These are phyloP conservation scores for Chiloscyllium plagiosum DNA, from an alignment of 2,113 vertebrate species.

Conservation along the genomic window DNA sequence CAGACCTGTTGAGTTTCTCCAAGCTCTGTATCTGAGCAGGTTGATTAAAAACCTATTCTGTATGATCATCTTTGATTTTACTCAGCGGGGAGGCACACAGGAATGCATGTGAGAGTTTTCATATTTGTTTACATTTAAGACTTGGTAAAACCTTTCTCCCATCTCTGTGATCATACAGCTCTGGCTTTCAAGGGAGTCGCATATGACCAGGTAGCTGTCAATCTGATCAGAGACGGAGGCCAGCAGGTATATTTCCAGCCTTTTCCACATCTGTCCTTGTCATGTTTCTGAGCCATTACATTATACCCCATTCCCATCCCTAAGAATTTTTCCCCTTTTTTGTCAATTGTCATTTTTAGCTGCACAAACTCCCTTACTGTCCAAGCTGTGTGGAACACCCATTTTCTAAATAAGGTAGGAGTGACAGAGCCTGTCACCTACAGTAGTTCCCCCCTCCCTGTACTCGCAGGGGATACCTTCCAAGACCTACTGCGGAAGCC, in stretches of 20 bases:
- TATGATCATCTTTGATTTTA: too few relatives aligned
- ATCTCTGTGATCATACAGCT: slow-evolving; percentile 56
- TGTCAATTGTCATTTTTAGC: not conserved
- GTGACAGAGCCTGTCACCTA: not conserved
- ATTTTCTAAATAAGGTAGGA: not conserved
- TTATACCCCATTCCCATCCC: not conserved
- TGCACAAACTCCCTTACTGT: not conserved
- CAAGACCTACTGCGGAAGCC: too few relatives aligned
- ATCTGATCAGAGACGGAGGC: slow-evolving; percentile 81
- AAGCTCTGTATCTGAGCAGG: too few relatives aligned
- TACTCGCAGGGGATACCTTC: too few relatives aligned
- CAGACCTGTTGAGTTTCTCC: too few relatives aligned
- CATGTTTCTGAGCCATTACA: not conserved
- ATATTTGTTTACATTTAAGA: not conserved
- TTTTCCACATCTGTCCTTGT: not conserved
- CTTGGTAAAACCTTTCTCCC: not conserved
- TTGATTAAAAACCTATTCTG: too few relatives aligned
- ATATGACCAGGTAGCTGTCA: slow-evolving; percentile 71
- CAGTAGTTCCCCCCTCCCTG: too few relatives aligned
- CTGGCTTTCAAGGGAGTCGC: slow-evolving; percentile 83
- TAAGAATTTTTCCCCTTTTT: not conserved
- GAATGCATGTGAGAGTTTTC: not conserved
- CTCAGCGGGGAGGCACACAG: too few relatives aligned
- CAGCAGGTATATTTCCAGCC: slow-evolving; percentile 70
- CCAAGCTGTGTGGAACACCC: not conserved